Conservation (phyloP, 2,888 invertebrate genomes). For the Lasioglossum zephyrum region DNA sequence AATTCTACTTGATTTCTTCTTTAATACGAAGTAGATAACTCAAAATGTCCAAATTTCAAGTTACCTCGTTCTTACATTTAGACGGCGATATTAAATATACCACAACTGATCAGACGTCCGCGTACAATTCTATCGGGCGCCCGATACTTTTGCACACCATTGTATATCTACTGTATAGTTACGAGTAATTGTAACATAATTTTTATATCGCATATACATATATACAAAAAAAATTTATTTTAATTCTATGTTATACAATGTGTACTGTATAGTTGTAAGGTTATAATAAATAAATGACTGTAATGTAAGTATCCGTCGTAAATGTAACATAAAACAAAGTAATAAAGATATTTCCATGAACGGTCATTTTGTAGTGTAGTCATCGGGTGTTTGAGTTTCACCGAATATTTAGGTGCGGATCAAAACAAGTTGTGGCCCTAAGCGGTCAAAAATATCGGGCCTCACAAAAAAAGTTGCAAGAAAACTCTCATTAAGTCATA, state of each 20-base stretch:
- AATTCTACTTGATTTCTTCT: too few relatives aligned
- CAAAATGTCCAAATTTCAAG: too few relatives aligned
- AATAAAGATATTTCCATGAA: conserved; percentile 20
- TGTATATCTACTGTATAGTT: conserved; percentile 24
- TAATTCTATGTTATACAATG: conserved; percentile 10
- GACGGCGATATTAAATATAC: neutral
- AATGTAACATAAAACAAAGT: conserved; percentile 47
- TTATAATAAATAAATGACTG: conserved; percentile 13
- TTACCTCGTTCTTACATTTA: too few relatives aligned
- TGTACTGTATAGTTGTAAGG: conserved; percentile 25
- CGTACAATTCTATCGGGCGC: neutral
- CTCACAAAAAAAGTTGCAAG: too few relatives aligned
- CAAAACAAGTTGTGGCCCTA: too few relatives aligned
- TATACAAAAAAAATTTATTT: neutral
- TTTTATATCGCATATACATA: conserved; percentile 21
- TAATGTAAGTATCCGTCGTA: conserved; percentile 19
- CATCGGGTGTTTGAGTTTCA: neutral
- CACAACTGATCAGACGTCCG: neutral
- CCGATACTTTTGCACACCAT: neutral
- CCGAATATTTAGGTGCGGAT: neutral
- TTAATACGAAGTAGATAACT: too few relatives aligned
- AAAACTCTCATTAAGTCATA: too few relatives aligned
- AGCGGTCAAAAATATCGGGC: too few relatives aligned
- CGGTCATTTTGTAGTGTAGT: neutral
- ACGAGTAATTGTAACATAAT: neutral